phyloP scores from a whole-genome alignment of 2,888 invertebrate genomes.

The Drosophila hamatofila region DNA sequence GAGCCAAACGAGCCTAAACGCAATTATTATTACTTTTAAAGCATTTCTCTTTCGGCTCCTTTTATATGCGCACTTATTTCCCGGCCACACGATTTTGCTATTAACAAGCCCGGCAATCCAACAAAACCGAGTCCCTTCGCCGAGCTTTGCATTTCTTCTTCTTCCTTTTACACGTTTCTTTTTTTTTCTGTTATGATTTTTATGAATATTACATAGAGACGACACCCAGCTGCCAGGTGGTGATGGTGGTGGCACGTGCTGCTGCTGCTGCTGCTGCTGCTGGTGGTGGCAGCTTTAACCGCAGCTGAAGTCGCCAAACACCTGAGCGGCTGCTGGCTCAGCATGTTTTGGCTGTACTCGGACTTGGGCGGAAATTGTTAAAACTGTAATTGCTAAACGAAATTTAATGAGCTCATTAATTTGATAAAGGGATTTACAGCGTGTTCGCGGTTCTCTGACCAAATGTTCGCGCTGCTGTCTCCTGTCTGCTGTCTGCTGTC shows the following conservation, averaged over 20 bases:
- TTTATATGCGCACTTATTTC: slow-evolving; percentile 74
- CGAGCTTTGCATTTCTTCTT: slow-evolving; percentile 49
- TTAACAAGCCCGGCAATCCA: slow-evolving; percentile 54
- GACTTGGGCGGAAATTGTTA: slow-evolving; percentile 73
- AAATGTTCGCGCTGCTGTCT: slow-evolving; percentile 42
- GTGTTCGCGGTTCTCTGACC: slow-evolving; percentile 73
- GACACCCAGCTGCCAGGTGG: slow-evolving; percentile 24
- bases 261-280: slow-evolving; percentile 6
- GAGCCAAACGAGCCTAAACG: slow-evolving; percentile 69
- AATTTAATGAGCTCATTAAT: slow-evolving; percentile 84
- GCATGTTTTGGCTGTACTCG: slow-evolving; percentile 54
- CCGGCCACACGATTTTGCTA: slow-evolving; percentile 74
- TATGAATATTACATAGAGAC: slow-evolving; percentile 57
- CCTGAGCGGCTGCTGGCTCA: slow-evolving; percentile 65
- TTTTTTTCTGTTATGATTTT: slow-evolving; percentile 60
- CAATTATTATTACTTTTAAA: slow-evolving; percentile 80
- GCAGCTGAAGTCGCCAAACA: slow-evolving; percentile 37
- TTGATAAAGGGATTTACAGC: slow-evolving; percentile 82
- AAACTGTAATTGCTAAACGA: slow-evolving; percentile 83
- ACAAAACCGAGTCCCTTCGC: slow-evolving; percentile 17
- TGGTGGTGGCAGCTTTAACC: slow-evolving; percentile 32
- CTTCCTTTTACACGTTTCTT: not conserved
- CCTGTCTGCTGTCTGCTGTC: slow-evolving; percentile 17
- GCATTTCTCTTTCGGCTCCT: slow-evolving; percentile 59
- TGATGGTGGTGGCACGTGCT: slow-evolving; percentile 12